Base-by-base conservation (phyloP, 2,113 vertebrate species). In the Podarcis raffonei region DNA sequence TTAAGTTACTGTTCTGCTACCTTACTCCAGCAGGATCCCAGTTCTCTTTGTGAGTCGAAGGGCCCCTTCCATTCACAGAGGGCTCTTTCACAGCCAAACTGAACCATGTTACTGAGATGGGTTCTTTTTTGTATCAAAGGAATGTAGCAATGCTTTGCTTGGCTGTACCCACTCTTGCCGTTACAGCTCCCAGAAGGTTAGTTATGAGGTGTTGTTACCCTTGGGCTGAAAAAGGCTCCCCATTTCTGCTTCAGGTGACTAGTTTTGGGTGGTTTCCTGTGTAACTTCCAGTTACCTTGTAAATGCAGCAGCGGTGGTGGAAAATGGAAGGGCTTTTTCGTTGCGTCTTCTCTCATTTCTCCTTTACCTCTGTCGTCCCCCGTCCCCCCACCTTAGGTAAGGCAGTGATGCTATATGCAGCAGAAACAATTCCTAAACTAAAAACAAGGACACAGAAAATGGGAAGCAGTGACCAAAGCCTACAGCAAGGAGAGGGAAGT, bases 361-460 rank as follows among this genome's bases (percentile, higher is more conserved):
- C 35, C n/a, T 81, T 59, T 57, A 12, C 48, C 6, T 71, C 32
- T n/a, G 25, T 42, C 42, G 39, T 42, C 39, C 8, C 53, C 15
- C n/a, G n/a, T n/a, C n/a, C 30, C 87, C 86, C 68, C 87, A 66
- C 92, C 84, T 8, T 95, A 99, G 99, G 98, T 89, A 99, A 98
- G 89, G 97, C 98, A 3, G 96, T 99, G 92, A 98, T 99, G 99
- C 93, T 99, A 4, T 99, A 99, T 27, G 98, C 97, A 16, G 98
- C 98, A 1, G 99, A 99, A 96, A 99, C 98, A 96, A 99, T 99
- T 87, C 98, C 99, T 11, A 99, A 99, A 93, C 96, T 99, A 68
- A 99, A 99, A 96, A 99, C 98, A 81, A 97, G 98, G 74, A 98
- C 98, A 9, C 98, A 99, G 83, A 99, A 99, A 96, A 96, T 97